Base-by-base conservation (phyloP, 2,113 vertebrate genomes). In the Pheucticus melanocephalus region DNA sequence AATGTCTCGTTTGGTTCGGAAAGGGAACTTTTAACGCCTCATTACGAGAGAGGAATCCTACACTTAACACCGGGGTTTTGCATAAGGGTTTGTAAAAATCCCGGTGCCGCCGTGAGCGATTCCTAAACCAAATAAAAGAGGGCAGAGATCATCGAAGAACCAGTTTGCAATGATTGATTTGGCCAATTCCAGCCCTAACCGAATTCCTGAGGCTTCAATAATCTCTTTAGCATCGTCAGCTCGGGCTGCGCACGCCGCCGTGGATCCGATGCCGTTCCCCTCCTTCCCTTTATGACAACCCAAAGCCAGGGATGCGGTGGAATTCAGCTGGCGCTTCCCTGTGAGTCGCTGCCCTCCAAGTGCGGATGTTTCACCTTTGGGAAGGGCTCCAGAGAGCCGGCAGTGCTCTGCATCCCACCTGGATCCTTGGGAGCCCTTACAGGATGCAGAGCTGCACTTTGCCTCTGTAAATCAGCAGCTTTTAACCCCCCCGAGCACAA, bases 151-250 rank as follows among this genome's bases (percentile, higher is more conserved):
- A 88, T 85, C 8, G 1, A 73, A 71, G 72, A 94, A 77, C 68
- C 35, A 50, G 50, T 95, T 94, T 93, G 78, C 50, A 70, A 30
- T 35, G 84, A 95, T 79, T 86, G 77, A 86, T 86, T 90, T 51
- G 60, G 64, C 75, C 66, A 80, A 61, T 91, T 89, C 30, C 59
- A 27, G 73, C 61, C 60, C 8, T 89, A 92, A 92, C 59, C 4
- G 1, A 91, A 87, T 94, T 88, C 71, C 86, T 65, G 80, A 56
- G 37, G 66, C 78, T 77, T 73, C 8, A 3, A 44, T 92, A 80
- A 95, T 92, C 92, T 85, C 82, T 71, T 95, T 90, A 90, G 82
- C 85, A 91, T 86, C 12, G 50, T 85, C 72, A 11, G 87, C 44
- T 11, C 10, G 30, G 61, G 64, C 39, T 59, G 50, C 4, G 53